Conservation (phyloP, 2,113 vertebrate genomes). For the Strigops habroptila region DNA sequence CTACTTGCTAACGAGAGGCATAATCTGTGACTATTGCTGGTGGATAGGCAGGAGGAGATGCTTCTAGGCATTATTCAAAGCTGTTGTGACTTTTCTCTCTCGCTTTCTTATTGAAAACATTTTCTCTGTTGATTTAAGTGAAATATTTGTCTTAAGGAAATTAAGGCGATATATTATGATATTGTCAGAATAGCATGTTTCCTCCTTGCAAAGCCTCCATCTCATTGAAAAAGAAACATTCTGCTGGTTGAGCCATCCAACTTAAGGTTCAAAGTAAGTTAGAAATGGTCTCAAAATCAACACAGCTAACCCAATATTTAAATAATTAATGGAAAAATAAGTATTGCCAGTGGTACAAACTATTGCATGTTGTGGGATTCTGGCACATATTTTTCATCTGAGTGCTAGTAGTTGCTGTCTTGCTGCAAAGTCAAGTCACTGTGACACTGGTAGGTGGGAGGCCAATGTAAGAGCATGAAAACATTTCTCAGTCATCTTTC, state of each 20-base stretch:
- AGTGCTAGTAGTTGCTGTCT: background rate
- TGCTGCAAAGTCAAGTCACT: background rate
- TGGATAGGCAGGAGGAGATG: background rate
- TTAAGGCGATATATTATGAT: background rate
- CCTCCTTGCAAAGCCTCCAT: background rate
- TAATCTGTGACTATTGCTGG: background rate
- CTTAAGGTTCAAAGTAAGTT: background rate
- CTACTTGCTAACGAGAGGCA: background rate
- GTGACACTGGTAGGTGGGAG: background rate
- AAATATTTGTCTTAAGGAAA: background rate
- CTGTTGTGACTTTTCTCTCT: background rate
- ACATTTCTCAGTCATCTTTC: background rate
- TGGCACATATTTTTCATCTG: background rate
- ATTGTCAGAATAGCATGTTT: background rate
- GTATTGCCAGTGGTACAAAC: background rate
- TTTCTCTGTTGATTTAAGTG: background rate
- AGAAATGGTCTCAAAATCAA: background rate
- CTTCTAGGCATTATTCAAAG: background rate
- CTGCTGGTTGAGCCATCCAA: background rate
- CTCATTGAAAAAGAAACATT: background rate
- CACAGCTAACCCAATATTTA: background rate
- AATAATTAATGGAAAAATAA: background rate
- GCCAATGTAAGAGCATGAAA: background rate
- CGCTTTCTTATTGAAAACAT: background rate
- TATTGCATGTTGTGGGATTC: background rate